Evolutionary conservation across 2,888 invertebrate species (phyloP).

Genomic region (Rotaria magnacalcarata): DNA sequence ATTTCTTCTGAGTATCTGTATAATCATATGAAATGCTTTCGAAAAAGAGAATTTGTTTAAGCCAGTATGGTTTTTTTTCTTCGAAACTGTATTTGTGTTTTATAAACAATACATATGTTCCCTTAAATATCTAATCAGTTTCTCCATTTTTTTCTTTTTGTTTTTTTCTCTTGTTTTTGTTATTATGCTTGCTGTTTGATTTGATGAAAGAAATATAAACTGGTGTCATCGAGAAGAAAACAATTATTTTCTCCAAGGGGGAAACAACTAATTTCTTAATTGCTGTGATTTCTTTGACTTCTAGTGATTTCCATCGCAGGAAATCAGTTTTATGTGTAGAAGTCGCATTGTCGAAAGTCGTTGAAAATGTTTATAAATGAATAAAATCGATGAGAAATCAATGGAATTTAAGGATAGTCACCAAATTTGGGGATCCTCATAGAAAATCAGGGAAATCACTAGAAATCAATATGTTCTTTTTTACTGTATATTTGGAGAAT

Average conservation of each 20-base stretch:
- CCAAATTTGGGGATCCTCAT: too few species aligned
- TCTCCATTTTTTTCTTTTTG: background rate
- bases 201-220: background rate
- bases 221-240: background rate
- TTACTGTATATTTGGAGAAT: too few species aligned
- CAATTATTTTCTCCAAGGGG: background rate
- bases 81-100: conserved; percentile 26
- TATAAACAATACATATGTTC: conserved; percentile 3
- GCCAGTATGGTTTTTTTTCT: background rate
- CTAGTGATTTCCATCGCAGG: too few species aligned
- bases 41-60: background rate
- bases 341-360: too few species aligned
- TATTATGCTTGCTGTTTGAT: conserved; percentile 6
- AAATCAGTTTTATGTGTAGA: too few species aligned
- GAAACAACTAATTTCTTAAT: too few species aligned
- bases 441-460: too few species aligned
- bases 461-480: too few species aligned
- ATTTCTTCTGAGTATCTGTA: background rate
- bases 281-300: too few species aligned
- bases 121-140: background rate
- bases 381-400: too few species aligned
- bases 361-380: too few species aligned
- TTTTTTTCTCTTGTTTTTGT: background rate
- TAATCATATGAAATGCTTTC: background rate
- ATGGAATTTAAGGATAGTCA: too few species aligned